Conservation (phyloP, 2,888 invertebrate genomes). For the Harpalus rubripes region DNA sequence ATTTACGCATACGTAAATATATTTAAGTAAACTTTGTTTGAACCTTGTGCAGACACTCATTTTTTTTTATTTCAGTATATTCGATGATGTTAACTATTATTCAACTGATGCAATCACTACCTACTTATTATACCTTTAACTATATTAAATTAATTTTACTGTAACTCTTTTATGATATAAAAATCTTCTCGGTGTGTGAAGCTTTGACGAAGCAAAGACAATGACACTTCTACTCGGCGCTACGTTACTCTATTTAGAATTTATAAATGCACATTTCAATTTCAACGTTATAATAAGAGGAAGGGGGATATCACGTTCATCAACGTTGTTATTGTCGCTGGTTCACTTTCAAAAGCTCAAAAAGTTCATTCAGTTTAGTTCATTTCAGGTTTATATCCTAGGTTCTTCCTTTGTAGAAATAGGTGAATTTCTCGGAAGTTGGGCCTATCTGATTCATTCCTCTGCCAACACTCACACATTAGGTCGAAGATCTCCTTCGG, state of each 20-base stretch:
- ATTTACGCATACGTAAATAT: no score
- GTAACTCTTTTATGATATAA: neutral
- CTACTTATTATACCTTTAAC: neutral
- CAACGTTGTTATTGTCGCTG: conserved; percentile 70
- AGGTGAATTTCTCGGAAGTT: conserved; percentile 91
- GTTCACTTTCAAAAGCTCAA: conserved; percentile 10
- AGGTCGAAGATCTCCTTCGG: conserved; percentile 92
- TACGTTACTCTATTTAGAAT: conserved; percentile 61
- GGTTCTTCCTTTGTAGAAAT: conserved; percentile 89
- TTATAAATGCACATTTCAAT: conserved; percentile 65
- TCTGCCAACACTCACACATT: conserved; percentile 93
- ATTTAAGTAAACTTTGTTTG: no score
- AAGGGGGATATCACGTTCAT: conserved; percentile 72
- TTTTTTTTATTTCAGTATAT: no score
- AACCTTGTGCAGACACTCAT: no score
- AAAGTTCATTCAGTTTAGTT: conserved; percentile 72
- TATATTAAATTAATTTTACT: neutral
- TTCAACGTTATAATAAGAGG: conserved; percentile 46
- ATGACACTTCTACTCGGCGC: conserved; percentile 65
- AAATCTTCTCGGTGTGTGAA: neutral
- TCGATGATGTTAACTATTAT: neutral
- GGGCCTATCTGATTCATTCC: conserved; percentile 87
- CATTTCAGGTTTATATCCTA: conserved; percentile 78
- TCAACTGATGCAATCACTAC: neutral
- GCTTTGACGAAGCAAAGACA: conserved; percentile 33